These are phyloP conservation scores for Calliscelio sp. DNA, from an alignment of 2,888 invertebrate species.

Conservation along the genomic window DNA sequence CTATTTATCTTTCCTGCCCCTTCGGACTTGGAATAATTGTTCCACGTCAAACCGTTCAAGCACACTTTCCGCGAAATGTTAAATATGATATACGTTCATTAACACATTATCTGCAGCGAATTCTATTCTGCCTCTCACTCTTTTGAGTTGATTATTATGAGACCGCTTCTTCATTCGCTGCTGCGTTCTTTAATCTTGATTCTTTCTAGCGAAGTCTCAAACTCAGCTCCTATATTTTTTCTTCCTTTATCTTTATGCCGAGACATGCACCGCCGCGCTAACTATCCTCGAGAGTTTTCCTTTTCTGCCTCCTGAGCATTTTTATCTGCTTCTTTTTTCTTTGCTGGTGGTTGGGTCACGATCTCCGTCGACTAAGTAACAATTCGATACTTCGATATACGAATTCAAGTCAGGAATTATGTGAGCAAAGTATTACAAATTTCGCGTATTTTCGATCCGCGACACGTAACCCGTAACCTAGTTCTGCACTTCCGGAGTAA, in stretches of 20 bases:
- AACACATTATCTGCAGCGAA: slow-evolving; percentile 58
- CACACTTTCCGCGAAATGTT: slow-evolving; percentile 37
- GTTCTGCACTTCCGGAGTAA: slow-evolving; percentile 15
- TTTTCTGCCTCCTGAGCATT: slow-evolving; percentile 73
- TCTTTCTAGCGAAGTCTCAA: slow-evolving; percentile 54
- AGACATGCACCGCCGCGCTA: slow-evolving; percentile 76
- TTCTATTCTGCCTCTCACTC: slow-evolving; percentile 42
- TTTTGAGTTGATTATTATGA: slow-evolving; percentile 64
- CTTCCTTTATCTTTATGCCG: slow-evolving; percentile 71
- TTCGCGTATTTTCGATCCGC: slow-evolving; percentile 41
- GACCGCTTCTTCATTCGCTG: slow-evolving; percentile 31
- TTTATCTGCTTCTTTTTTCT: slow-evolving; percentile 69
- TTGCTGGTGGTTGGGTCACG: slow-evolving; percentile 60
- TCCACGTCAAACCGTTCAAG: slow-evolving; percentile 28
- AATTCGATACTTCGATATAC: slow-evolving; percentile 65
- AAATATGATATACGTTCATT: slow-evolving; percentile 60
- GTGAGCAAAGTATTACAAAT: slow-evolving; percentile 59
- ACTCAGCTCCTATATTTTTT: slow-evolving; percentile 63
- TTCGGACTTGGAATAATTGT: slow-evolving; percentile 36
- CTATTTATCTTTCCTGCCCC: slow-evolving; percentile 28
- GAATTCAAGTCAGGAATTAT: slow-evolving; percentile 68
- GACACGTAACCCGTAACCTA: slow-evolving; percentile 47
- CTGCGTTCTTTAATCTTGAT: slow-evolving; percentile 66
- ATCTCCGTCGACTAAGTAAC: slow-evolving; percentile 59
- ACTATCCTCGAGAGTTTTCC: slow-evolving; percentile 75